Evolutionary conservation across 2,113 vertebrate genomes (phyloP).

Genomic region (Cyphomyrus plagiostoma): DNA sequence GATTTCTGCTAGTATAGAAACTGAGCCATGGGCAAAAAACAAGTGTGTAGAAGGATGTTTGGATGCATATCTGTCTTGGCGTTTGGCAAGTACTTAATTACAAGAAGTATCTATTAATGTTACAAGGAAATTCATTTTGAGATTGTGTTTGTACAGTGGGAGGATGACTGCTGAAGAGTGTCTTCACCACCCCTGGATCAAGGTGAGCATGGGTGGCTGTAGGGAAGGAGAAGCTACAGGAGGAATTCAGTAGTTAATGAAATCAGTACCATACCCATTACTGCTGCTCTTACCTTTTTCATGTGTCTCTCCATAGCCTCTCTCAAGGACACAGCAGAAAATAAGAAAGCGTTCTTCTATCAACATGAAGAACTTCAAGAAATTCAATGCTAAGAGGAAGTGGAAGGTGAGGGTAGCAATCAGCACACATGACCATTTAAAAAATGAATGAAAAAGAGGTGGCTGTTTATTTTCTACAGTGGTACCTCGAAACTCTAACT

Average conservation of each 20-base stretch:
- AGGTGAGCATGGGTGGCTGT: slow-evolving; percentile 46
- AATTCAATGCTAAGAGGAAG: slow-evolving; percentile 65
- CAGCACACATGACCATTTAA: background rate
- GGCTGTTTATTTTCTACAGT: background rate
- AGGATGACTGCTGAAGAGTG: slow-evolving; percentile 61
- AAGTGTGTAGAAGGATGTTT: background rate
- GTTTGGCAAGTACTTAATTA: background rate
- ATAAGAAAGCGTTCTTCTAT: slow-evolving; percentile 67
- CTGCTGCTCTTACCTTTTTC: background rate
- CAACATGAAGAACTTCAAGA: slow-evolving; percentile 73
- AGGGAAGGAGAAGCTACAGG: background rate
- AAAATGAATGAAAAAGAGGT: background rate
- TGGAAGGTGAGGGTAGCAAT: slow-evolving; percentile 59
- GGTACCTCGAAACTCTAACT: too few relatives aligned
- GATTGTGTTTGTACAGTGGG: slow-evolving; percentile 39
- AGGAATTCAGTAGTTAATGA: background rate
- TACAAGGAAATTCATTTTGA: background rate
- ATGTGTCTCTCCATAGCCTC: slow-evolving; percentile 46
- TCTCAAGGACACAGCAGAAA: slow-evolving; percentile 51
- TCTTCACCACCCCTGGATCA: slow-evolving; percentile 69
- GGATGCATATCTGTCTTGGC: background rate
- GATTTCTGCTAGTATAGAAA: background rate
- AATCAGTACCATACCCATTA: background rate
- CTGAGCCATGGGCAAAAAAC: background rate
- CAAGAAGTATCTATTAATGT: background rate